phyloP scores from a whole-genome alignment of 2,113 vertebrate species.

The Silurus asotus region DNA sequence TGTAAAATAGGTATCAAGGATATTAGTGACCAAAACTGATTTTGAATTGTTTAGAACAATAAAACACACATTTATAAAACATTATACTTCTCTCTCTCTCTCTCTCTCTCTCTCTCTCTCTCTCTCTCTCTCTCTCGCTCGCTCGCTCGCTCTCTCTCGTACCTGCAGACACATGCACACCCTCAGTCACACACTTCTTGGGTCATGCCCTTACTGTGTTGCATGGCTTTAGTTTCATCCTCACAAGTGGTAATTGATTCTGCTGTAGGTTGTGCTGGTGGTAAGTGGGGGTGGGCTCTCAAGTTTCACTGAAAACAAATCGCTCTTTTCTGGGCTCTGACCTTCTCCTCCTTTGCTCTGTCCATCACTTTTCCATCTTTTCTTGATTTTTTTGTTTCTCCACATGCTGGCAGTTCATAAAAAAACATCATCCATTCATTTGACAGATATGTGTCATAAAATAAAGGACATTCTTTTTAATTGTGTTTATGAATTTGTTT shows the following conservation, averaged over 20 bases:
- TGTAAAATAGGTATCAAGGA: background rate
- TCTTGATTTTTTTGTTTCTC: background rate
- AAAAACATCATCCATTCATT: background rate
- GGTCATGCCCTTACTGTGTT: constrained; percentile 91
- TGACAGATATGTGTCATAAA: background rate
- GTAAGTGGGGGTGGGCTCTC: constrained; percentile 88
- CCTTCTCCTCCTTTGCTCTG: constrained; percentile 52
- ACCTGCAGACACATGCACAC: constrained; percentile 39
- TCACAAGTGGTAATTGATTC: constrained; percentile 99
- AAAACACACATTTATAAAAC: constrained; percentile 6
- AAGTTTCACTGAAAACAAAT: constrained; percentile 99
- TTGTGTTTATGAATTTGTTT: background rate
- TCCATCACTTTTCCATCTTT: constrained; percentile 37
- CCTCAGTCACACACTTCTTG: constrained; percentile 55
- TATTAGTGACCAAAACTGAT: background rate
- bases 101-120: constrained; percentile 20
- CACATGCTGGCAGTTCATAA: background rate
- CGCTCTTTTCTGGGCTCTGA: constrained; percentile 74
- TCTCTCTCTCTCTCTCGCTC: background rate
- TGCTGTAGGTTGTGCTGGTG: constrained; percentile 83
- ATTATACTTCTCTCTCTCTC: background rate
- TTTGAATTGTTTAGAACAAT: background rate
- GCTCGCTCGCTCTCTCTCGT: background rate
- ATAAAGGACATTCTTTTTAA: background rate
- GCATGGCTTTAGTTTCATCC: constrained; percentile 83